A percentile compares a stretch with the other conserved stretches of the same genome.
Conservation (phyloP, 2,888 invertebrate genomes). For the Drosophila seclusa region DNA sequence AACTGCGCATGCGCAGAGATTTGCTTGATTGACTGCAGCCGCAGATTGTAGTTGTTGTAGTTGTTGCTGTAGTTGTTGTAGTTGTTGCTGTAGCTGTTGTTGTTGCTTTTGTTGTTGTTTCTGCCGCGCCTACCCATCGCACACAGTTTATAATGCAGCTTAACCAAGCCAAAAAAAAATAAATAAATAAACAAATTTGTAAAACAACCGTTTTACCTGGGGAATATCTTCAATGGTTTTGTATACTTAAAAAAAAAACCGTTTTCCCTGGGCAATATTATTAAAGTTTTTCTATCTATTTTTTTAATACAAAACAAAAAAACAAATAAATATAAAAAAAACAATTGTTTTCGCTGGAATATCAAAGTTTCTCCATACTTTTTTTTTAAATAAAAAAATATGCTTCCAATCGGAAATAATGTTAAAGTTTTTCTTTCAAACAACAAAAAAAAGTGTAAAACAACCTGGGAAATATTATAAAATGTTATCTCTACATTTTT, state of each 20-base stretch:
- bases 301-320: not conserved
- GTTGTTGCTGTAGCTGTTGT: not conserved
- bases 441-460: conserved; percentile 5
- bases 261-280: not conserved
- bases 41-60: conserved; percentile 28
- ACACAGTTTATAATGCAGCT: conserved; percentile 48
- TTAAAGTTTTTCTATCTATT: not conserved
- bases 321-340: not conserved
- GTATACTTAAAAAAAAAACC: not conserved
- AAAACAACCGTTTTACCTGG: conserved; percentile 5
- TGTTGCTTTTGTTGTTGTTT: conserved; percentile 1
- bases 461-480: not conserved
- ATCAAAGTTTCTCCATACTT: not conserved
- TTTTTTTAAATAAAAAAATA: not conserved
- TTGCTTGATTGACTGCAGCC: conserved; percentile 74
- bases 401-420: not conserved
- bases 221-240: not conserved
- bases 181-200: conserved; percentile 11
- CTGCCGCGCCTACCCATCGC: conserved; percentile 43
- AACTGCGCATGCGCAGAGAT: conserved; percentile 77
- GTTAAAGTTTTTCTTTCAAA: not conserved
- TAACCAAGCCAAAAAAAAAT: conserved; percentile 15
- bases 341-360: not conserved
- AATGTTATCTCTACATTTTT: not conserved
- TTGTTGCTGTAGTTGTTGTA: not conserved